These are phyloP conservation scores for Hydrophis major DNA, from an alignment of 2,797 vertebrate species.

Conservation along the genomic window DNA sequence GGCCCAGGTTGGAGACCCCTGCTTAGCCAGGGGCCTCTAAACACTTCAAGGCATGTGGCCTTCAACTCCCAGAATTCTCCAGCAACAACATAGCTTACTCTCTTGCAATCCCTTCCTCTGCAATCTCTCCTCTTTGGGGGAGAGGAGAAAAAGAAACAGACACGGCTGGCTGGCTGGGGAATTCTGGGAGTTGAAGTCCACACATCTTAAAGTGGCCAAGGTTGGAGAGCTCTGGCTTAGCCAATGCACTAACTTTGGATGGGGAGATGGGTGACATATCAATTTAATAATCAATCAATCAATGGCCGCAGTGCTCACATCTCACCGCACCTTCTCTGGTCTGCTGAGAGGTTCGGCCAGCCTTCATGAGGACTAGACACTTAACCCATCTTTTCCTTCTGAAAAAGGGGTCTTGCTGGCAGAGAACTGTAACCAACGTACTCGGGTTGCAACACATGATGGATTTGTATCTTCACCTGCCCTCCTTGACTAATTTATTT, in stretches of 20 bases:
- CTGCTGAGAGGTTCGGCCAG: background rate
- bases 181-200: too few relatives aligned
- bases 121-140: too few relatives aligned
- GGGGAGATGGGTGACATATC: background rate
- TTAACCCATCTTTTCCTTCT: background rate
- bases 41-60: too few relatives aligned
- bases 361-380: background rate
- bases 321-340: background rate
- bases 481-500: background rate
- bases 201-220: rapidly evolving
- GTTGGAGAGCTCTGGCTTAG: background rate
- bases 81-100: too few relatives aligned
- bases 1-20: too few relatives aligned
- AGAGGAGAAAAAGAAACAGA: too few relatives aligned
- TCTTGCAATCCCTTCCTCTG: too few relatives aligned
- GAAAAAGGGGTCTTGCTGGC: background rate
- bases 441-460: background rate
- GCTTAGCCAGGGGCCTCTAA: too few relatives aligned
- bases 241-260: background rate
- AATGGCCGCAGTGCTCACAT: background rate
- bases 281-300: background rate
- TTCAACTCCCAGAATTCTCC: too few relatives aligned
- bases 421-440: background rate
- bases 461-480: background rate
- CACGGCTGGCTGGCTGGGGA: too few relatives aligned